These are phyloP conservation scores for Galaxea fascicularis DNA, from an alignment of 92 coral and sea anemone genomes.

Conservation along the genomic window DNA sequence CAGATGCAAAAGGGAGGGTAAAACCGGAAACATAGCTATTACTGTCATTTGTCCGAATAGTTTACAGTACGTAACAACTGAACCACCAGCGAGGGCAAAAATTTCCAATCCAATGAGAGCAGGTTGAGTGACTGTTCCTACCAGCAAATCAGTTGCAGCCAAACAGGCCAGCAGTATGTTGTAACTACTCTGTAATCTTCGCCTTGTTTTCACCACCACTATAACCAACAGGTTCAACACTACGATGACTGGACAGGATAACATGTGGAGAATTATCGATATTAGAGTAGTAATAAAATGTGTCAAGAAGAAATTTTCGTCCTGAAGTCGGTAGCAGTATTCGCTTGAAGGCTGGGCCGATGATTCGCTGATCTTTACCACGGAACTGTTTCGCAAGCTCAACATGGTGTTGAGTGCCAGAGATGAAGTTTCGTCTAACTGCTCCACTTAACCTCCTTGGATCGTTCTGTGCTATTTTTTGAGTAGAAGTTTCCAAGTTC, in stretches of 20 bases:
- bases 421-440: no score
- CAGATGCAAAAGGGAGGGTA: background rate
- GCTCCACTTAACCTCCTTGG: no score
- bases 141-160: conserved; percentile 21
- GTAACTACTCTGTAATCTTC: background rate
- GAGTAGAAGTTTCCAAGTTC: no score
- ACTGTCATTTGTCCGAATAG: background rate
- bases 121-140: background rate
- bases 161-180: conserved; percentile 21
- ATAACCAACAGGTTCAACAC: conserved; percentile 19
- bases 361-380: background rate
- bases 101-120: background rate
- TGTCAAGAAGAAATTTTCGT: background rate
- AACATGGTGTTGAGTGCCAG: background rate
- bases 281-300: background rate
- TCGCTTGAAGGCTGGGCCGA: background rate
- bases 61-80: conserved; percentile 3
- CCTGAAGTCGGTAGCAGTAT: conserved; percentile 23
- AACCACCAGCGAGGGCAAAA: conserved; percentile 5
- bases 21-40: background rate
- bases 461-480: no score
- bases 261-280: background rate
- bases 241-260: conserved; percentile 9
- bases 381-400: background rate
- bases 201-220: conserved; percentile 13